Evolutionary conservation across 2,797 vertebrate genomes (phyloP), one percentile per base, ranked within the genome.

Genomic region (Sylvilagus floridanus): DNA sequence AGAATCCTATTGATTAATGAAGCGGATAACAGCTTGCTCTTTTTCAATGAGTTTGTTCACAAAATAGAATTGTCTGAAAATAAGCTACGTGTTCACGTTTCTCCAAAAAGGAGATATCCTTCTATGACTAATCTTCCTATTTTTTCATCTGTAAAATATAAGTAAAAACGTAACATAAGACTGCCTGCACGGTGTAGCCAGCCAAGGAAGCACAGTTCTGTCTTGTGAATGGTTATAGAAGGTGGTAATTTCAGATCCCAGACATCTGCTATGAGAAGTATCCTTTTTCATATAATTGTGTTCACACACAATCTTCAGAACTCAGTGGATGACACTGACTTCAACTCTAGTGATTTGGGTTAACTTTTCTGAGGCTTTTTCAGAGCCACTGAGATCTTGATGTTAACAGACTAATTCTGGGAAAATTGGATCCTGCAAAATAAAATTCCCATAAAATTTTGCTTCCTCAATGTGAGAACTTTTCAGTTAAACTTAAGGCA

Each of bases 111-210:
- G 17, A 47, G 1, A 7, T 37, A 21, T 73, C 62, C 5, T 84
- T 90, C 57, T 54, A 63, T 57, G 47, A 28, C 9, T 35, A 52
- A 47, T 42, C 92, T 90, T 54, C 13, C 50, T 73, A 22, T n/a
- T 35, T 94, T 91, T 69, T 86, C 47, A 88, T 68, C 85, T 63
- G 24, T 71, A 69, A 77, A 76, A 47, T 76, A 76, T 13, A 86
- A 5, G 37, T 3, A 54, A 24, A 62, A 50, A 63, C 24, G 71
- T 85, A 91, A 4, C n/a, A n/a, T 75, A 19, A 62, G 81, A 60
- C 1, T 69, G 21, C 69, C 72, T 42, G 16, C 16, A 37, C 26
- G 28, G 21, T 30, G 24, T 35, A n/a, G 47, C 19, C 35, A 66
- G 47, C 4, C 47, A 42, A 7, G n/a, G 75, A 72, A 17, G 17